Evolutionary conservation across 2,888 invertebrate genomes (phyloP), one percentile per base, ranked within the genome.

Genomic region (Dorcus hopei): DNA sequence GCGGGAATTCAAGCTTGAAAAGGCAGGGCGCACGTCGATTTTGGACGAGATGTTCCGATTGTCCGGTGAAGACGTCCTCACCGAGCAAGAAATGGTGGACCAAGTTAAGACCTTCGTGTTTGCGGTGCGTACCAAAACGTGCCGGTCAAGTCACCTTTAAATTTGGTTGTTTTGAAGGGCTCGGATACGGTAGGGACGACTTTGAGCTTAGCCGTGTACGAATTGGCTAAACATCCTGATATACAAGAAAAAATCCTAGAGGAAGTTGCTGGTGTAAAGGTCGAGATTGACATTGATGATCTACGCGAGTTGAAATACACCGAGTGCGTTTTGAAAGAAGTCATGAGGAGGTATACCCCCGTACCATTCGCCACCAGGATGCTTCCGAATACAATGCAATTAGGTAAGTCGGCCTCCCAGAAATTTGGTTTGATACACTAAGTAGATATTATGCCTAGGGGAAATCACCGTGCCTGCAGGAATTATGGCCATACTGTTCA

Each of bases 131-230:
- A 33, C 26, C 26, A 33, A 33, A 33, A 33, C 26, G 6, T 33
- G 1, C 26, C 26, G 5, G 6, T 7, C 26, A 33, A 33, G 3
- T 33, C 26, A 33, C 5, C 26, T 7, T 33, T 33, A 33, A 33
- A 33, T 33, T 33, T 33, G 26, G 6, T 7, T 33, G 7, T 33
- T 33, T 33, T 33, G 6, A 38, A 67, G 65, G 68, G 68, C 9
- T 61, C 66, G 43, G 69, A 69, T 49, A 69, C 70, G 6, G 60
- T 64, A 16, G 58, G 62, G 8, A 33, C 62, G 9, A 63, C 57
- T n/a, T 23, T 61, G 7, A 55, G 63, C 43, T 68, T 65, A 41
- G 38, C 54, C 9, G 38, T 66, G 16, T 67, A 62, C 26, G 55
- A 60, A 11, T 16, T 70, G 9, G 55, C 67, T 14, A 60, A 53